Percentiles rank a stretch among this genome's conserved stretches.
These are phyloP conservation scores for Keiferia lycopersicella DNA, from an alignment of 2,888 invertebrate genomes.

Conservation along the genomic window DNA sequence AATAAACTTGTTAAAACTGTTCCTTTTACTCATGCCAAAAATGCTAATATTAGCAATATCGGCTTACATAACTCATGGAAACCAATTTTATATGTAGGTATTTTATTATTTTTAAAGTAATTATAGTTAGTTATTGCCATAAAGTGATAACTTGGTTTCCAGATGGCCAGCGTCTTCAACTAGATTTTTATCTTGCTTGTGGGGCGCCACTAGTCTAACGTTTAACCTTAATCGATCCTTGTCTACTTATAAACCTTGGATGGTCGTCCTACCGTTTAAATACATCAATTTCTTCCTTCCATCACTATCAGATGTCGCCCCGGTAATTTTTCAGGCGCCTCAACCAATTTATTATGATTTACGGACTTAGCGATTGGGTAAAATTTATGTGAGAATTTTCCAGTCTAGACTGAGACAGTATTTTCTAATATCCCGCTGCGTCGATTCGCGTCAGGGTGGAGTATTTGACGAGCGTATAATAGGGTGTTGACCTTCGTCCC, in stretches of 20 bases:
- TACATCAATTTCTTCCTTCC: constrained; percentile 23
- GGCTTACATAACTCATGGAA: too few relatives aligned
- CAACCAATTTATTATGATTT: constrained; percentile 34
- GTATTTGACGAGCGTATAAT: constrained; percentile 28
- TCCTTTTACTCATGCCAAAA: too few relatives aligned
- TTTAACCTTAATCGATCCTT: constrained; percentile 36
- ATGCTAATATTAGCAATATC: too few relatives aligned
- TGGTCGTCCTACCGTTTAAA: constrained; percentile 11
- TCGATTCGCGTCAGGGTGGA: constrained; percentile 22
- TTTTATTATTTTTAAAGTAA: too few relatives aligned
- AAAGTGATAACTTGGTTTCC: too few relatives aligned
- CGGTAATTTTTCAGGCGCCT: constrained; percentile 35
- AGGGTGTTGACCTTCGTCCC: constrained; percentile 26
- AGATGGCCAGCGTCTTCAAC: too few relatives aligned
- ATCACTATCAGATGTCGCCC: constrained; percentile 29
- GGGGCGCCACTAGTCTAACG: too few relatives aligned
- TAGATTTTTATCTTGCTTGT: too few relatives aligned
- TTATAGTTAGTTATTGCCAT: too few relatives aligned
- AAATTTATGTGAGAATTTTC: constrained; percentile 29
- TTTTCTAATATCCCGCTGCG: constrained; percentile 22
- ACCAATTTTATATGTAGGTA: too few relatives aligned
- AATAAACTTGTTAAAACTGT: too few relatives aligned
- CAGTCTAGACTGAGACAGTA: constrained; percentile 21
- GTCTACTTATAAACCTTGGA: constrained; percentile 35
- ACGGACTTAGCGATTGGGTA: constrained; percentile 27